Percentiles rank a stretch among this genome's conserved stretches.
Conservation (phyloP, 2,888 invertebrate species). For the Mythimna albipuncta region DNA sequence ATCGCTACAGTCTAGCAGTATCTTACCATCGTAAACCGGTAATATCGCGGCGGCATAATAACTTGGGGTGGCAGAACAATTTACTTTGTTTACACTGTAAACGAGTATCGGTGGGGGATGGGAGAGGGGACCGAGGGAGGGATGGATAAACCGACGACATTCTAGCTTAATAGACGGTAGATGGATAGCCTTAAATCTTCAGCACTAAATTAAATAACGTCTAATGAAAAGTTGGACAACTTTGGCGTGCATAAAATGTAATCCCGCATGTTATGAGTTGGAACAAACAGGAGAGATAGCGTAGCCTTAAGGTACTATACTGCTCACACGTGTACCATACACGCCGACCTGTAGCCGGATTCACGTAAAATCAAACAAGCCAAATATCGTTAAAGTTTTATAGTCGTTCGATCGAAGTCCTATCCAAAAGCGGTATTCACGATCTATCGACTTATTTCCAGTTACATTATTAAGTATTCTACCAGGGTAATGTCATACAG, state of each 20-base stretch:
- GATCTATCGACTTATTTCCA: too few relatives aligned
- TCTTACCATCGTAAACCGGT: slow-evolving; percentile 65
- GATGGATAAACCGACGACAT: slow-evolving; percentile 51
- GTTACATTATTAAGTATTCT: too few relatives aligned
- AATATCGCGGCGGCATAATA: slow-evolving; percentile 60
- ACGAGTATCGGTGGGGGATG: slow-evolving; percentile 25
- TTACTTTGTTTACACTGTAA: slow-evolving; percentile 64
- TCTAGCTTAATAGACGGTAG: slow-evolving; percentile 57
- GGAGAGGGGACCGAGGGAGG: not conserved
- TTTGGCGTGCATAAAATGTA: slow-evolving; percentile 1
- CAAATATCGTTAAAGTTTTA: too few relatives aligned
- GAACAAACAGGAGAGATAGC: too few relatives aligned
- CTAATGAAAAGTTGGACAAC: slow-evolving; percentile 31
- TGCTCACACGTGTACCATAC: too few relatives aligned
- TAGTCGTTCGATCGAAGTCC: too few relatives aligned
- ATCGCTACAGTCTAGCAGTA: slow-evolving; percentile 33
- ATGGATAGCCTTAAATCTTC: slow-evolving; percentile 42
- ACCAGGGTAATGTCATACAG: too few relatives aligned
- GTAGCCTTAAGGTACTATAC: too few relatives aligned
- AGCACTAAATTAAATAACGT: slow-evolving; percentile 48
- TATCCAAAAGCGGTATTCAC: too few relatives aligned
- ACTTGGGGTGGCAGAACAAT: slow-evolving; percentile 62
- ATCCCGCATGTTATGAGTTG: not conserved
- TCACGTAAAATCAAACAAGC: too few relatives aligned
- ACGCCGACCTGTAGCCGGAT: too few relatives aligned